Conservation (phyloP, 2,888 invertebrate species). For the Germaria angustata region DNA sequence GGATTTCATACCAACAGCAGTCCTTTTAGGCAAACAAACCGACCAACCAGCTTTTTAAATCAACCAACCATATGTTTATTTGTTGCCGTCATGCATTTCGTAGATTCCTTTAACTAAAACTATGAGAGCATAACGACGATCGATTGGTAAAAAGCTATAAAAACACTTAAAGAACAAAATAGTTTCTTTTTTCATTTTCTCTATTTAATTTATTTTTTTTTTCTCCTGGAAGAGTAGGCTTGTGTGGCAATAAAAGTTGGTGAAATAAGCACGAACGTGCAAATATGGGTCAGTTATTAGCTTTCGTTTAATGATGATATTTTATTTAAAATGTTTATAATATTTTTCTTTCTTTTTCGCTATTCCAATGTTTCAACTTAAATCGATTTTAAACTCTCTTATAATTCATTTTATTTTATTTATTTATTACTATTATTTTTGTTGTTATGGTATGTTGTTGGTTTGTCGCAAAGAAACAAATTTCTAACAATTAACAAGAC, state of each 20-base stretch:
- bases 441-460: too few relatives aligned
- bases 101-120: slow-evolving; percentile 18
- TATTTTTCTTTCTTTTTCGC: background rate
- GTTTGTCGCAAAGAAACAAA: too few relatives aligned
- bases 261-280: slow-evolving; percentile 23
- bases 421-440: too few relatives aligned
- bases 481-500: background rate
- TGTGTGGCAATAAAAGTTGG: slow-evolving; percentile 10
- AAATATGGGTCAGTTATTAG: slow-evolving; percentile 39
- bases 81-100: slow-evolving; percentile 18
- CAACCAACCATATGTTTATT: slow-evolving; percentile 29
- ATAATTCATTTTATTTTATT: too few relatives aligned
- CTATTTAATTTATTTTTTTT: background rate
- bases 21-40: background rate
- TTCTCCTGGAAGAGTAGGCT: background rate
- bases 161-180: slow-evolving; percentile 3
- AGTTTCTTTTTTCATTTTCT: slow-evolving; percentile 10
- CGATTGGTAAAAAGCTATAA: slow-evolving; percentile 40
- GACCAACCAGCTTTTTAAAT: background rate
- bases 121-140: slow-evolving; percentile 37
- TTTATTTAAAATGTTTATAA: background rate
- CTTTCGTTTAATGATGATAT: background rate
- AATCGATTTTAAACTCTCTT: background rate
- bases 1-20: background rate
- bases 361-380: background rate